Base-by-base conservation (phyloP, 1,140 invertebrate species). In the Stegodyphus dumicola region DNA sequence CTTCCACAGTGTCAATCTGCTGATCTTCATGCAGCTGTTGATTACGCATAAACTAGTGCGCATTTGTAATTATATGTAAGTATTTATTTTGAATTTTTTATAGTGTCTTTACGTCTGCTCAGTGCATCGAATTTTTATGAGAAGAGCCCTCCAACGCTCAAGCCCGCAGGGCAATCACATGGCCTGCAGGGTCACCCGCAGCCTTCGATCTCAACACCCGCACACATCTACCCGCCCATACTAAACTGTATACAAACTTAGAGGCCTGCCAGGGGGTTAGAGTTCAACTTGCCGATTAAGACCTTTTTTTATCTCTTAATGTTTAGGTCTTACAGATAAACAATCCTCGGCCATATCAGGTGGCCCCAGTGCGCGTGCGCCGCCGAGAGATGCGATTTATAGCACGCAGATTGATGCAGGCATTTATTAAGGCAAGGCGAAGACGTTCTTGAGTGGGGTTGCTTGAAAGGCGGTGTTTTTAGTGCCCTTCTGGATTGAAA, bases 401-500 rank as follows among this genome's bases (percentile, higher is more conserved):
- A 70, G 67, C 77, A 79, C 65, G 67, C 67, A 69, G 66, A 79
- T 79, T 79, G 77, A 79, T 70, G 77, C 33, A 33, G 33, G 33
- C 33, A 33, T 33, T 33, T 33, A 33, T 33, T 33, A 33, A 33
- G 33, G 33, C 33, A 33, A 33, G 33, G 33, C 76, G 76, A 77
- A 77, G 64, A 67, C 76, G 52, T 56, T 67, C 33, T 11, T 49
- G 11, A 75, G 54, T 65, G 64, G 48, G 18, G 17, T 51, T 17
- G 64, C 64, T 78, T 69, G 77, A 78, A 78, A 78, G 77, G 77
- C 77, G 77, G 77, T 48, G 51, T 53, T 52, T 66, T 77, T 66
- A 77, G 76, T 77, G 65, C 60, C 33, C 77, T 51, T 7, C 77
- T 70, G 65, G 66, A 79, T 79, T 79, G 77, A 79, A 79, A 79